Percentiles rank a stretch among this genome's conserved stretches.
Evolutionary conservation across 2,797 vertebrate genomes (phyloP).

Genomic region (Adelosebastes latens): DNA sequence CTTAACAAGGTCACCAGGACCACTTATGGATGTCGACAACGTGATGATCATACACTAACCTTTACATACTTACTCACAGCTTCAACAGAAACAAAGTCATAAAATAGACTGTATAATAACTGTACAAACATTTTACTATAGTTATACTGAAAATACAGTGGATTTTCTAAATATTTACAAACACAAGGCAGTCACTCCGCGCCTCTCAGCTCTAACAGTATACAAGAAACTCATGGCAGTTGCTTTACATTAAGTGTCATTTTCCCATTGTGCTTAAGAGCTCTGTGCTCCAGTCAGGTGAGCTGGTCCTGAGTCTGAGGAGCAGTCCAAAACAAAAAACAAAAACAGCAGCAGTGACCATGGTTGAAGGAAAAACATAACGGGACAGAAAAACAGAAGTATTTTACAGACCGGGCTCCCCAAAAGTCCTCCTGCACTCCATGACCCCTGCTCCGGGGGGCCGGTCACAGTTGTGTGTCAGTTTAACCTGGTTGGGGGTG

Average conservation of each 20-base stretch:
- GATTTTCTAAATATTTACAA: conserved; percentile 59
- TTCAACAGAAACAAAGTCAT: conserved; percentile 65
- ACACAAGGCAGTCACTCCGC: conserved; percentile 40
- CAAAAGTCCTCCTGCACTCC: conserved; percentile 96
- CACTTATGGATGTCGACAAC: conserved; percentile 41
- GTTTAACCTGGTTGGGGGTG: conserved; percentile 92
- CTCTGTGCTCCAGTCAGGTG: conserved; percentile 43
- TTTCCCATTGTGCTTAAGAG: conserved; percentile 68
- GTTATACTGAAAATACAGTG: conserved; percentile 65
- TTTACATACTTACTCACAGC: conserved; percentile 57
- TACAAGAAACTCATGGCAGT: conserved; percentile 60
- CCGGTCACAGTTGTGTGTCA: conserved; percentile 96
- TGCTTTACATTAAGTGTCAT: conserved; percentile 48
- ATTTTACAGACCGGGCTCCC: conserved; percentile 90
- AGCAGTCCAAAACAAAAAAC: conserved; percentile 24
- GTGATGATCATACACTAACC: conserved; percentile 33
- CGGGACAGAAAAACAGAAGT: neutral
- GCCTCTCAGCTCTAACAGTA: conserved; percentile 55
- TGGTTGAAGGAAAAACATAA: neutral
- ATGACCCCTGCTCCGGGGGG: conserved; percentile 95
- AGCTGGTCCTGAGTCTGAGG: conserved; percentile 70
- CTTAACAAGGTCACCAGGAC: conserved; percentile 73
- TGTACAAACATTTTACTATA: conserved; percentile 69
- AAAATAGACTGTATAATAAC: conserved; percentile 70
- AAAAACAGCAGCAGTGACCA: conserved; percentile 43